phyloP scores from a whole-genome alignment of 2,113 vertebrate genomes.

The Daphoenositta chrysoptera region DNA sequence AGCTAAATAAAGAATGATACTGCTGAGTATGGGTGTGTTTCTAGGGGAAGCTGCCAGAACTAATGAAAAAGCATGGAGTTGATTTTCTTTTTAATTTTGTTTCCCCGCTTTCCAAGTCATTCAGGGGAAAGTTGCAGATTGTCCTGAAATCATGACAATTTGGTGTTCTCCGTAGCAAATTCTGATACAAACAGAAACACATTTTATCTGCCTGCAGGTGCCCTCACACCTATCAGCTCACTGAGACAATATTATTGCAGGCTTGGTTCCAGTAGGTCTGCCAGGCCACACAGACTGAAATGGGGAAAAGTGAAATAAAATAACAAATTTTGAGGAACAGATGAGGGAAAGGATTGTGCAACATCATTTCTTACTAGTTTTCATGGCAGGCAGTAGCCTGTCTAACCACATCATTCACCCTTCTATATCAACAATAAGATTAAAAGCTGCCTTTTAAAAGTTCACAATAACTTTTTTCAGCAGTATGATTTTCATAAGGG shows the following conservation, averaged over 20 bases:
- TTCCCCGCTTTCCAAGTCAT: not conserved
- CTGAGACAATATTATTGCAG: constrained; percentile 47
- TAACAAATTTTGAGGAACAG: not conserved
- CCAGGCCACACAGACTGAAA: constrained; percentile 48
- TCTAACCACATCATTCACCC: not conserved
- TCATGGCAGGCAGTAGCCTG: not conserved
- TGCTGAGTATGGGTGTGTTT: constrained; percentile 34
- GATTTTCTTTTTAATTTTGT: constrained; percentile 39
- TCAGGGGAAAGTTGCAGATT: not conserved
- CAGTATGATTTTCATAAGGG: not conserved
- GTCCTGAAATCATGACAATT: constrained; percentile 1
- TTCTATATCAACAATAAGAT: not conserved
- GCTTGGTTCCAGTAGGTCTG: constrained; percentile 25
- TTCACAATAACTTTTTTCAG: not conserved
- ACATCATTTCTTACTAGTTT: not conserved
- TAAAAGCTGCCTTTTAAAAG: not conserved
- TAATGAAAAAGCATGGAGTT: constrained; percentile 30
- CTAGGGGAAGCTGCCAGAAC: constrained; percentile 45
- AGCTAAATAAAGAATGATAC: constrained; percentile 58
- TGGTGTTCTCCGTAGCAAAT: not conserved
- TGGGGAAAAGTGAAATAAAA: constrained; percentile 29
- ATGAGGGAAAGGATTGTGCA: not conserved
- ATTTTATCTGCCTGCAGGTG: constrained; percentile 44
- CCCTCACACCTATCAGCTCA: constrained; percentile 44
- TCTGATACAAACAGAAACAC: not conserved